Evolutionary conservation across 2,113 vertebrate genomes (phyloP), one percentile per base, ranked within the genome.

Genomic region (Mirounga angustirostris): DNA sequence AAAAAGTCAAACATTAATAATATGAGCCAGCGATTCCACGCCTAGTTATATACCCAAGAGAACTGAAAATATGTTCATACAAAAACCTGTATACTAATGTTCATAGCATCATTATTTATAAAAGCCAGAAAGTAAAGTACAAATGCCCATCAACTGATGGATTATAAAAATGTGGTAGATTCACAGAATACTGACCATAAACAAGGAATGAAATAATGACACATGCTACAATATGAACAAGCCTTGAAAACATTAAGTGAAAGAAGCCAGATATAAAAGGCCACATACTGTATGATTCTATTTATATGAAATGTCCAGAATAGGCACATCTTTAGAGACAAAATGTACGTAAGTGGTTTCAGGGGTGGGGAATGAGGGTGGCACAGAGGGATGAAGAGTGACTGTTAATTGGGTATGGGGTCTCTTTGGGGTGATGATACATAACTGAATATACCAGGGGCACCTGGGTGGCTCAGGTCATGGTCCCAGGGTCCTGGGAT

Each of bases 241-340:
- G 63, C 33, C 69, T 84, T 79, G 78, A 89, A 87, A 89, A 89
- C 69, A 63, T 26, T 71, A 63, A 63, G 40, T 26, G 24, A 73
- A 78, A 97, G 16, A n/a, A 84, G 79, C 10, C 14, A 79, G 67
- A 78, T 46, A 63, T 36, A 71, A 90, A 85, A 94, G 22, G 50
- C 50, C 33, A 74, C 19, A 26, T 81, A 52, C 5, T 36, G 3
- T 69, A 33, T 89, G 36, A 76, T 43, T 91, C 63, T 40, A 89
- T 56, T 56, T 56, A 63, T 21, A 81, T 5, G 43, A 93, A 97
- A 95, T 33, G 15, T 85, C 46, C 46, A 89, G 4, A 92, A 79
- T 5, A 95, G 52, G 71, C 18, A 94, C 24, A 63, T 59, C 78
- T 92, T 40, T 61, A 76, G 30, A 97, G 69, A 96, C 30, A 89